Conservation (phyloP, 2,797 vertebrate genomes). For the Champsocephalus esox region DNA sequence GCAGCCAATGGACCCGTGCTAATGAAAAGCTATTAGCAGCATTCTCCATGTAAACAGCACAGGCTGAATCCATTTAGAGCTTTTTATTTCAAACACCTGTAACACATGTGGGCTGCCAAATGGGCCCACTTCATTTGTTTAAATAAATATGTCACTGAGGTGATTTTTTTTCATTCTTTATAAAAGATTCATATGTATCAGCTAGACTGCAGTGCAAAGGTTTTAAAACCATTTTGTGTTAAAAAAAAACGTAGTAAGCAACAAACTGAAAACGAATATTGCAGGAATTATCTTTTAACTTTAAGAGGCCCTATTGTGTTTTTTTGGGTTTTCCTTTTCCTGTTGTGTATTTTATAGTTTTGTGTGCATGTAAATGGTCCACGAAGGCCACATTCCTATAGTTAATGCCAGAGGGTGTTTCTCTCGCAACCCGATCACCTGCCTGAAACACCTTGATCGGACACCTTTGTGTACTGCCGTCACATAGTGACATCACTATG, state of each 20-base stretch:
- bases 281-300: too few species aligned
- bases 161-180: background rate
- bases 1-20: constrained; percentile 53
- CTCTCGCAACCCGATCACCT: too few species aligned
- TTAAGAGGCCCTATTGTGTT: too few species aligned
- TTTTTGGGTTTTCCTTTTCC: too few species aligned
- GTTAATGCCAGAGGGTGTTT: too few species aligned
- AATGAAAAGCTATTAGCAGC: constrained; percentile 78
- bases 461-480: too few species aligned
- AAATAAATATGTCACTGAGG: background rate
- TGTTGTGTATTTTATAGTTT: too few species aligned
- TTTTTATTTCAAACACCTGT: constrained; percentile 63
- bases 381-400: too few species aligned
- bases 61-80: constrained; percentile 71
- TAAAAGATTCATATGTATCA: too few species aligned
- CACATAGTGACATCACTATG: too few species aligned
- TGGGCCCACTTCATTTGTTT: background rate
- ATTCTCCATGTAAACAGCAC: constrained; percentile 68
- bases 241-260: background rate
- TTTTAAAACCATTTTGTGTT: background rate
- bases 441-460: too few species aligned
- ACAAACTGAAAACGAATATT: background rate
- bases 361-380: too few species aligned
- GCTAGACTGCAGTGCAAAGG: background rate
- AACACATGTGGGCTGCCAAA: background rate